Base-by-base conservation (phyloP, 2,888 invertebrate species). In the Branchinecta sandiegonensis region DNA sequence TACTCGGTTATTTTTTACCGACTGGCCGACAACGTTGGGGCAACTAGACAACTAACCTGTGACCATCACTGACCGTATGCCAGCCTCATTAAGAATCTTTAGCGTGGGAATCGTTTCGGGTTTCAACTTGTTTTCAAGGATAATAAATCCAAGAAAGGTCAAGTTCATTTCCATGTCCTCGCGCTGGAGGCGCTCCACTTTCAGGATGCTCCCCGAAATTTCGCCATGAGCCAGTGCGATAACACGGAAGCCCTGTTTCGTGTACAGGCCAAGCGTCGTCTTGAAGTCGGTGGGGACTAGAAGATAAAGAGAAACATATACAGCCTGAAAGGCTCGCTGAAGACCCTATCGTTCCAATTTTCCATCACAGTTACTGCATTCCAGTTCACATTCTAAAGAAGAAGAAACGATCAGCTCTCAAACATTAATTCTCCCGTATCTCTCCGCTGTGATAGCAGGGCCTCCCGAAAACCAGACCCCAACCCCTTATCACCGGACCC, bases 91-190 rank as follows among this genome's bases (percentile, higher is more conserved):
- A 67, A 97, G 80, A 66, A 86, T 85, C 10, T 83, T 78, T 68
- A 97, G 90, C 67, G 92, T 88, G 2, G 87, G 86, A 0, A 86
- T 84, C 0, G 94, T 93, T 74, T 93, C 90, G 0, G 87, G 85
- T 76, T 97, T 97, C 68, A 99, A 80, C 0, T 93, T 83, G 79
- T 99, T 99, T 78, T 99, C 97, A 81, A 99, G 83, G 10, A 99
- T 86, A 12, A 99, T 87, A 72, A 99, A 84, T n/a, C 94, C 94
- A 7, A 93, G 79, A 76, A 92, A 90, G 70, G 83, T 86, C 72
- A 94, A 79, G 72, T 90, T 88, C 37, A 81, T 81, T 78, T 96
- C 95, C 56, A 93, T 85, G 74, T 85, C 81, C 70, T 91, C 90
- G 48, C 92, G 82, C 37, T 84, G 83, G 73, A 90, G 83, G 70